Evolutionary conservation across 2,113 vertebrate genomes (phyloP).

Genomic region (Megaceryle torquata): DNA sequence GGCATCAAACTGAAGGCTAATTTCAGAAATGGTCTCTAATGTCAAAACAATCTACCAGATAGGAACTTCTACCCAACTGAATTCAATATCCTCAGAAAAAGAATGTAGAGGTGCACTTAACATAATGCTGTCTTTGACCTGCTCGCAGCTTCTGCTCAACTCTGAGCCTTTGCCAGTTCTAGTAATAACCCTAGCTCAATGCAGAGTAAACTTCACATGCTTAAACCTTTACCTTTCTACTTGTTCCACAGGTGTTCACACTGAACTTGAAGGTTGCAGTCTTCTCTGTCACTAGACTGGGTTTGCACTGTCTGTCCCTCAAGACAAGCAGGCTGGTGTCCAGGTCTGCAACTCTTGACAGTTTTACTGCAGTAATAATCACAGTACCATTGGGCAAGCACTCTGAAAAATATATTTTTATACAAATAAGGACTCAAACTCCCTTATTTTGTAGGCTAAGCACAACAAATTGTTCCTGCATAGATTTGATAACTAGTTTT

Average conservation of each 20-base stretch:
- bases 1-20: not conserved
- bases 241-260: constrained; percentile 49
- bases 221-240: constrained; percentile 26
- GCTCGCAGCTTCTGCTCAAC: not conserved
- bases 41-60: not conserved
- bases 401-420: not conserved
- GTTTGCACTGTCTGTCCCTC: constrained; percentile 35
- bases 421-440: not conserved
- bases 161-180: not conserved
- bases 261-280: constrained; percentile 50
- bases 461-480: not conserved
- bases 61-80: not conserved
- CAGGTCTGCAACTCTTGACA: constrained; percentile 1
- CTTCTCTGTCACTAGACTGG: constrained; percentile 21
- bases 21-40: not conserved
- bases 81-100: not conserved
- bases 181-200: not conserved
- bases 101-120: rapidly evolving
- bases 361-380: constrained; percentile 38
- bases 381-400: constrained; percentile 60
- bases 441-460: not conserved
- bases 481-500: not conserved
- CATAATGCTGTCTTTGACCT: not conserved
- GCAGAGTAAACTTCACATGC: not conserved
- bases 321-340: constrained; percentile 33